These are phyloP conservation scores for Reticulitermes speratus DNA, from an alignment of 1,140 invertebrate genomes.

Conservation along the genomic window DNA sequence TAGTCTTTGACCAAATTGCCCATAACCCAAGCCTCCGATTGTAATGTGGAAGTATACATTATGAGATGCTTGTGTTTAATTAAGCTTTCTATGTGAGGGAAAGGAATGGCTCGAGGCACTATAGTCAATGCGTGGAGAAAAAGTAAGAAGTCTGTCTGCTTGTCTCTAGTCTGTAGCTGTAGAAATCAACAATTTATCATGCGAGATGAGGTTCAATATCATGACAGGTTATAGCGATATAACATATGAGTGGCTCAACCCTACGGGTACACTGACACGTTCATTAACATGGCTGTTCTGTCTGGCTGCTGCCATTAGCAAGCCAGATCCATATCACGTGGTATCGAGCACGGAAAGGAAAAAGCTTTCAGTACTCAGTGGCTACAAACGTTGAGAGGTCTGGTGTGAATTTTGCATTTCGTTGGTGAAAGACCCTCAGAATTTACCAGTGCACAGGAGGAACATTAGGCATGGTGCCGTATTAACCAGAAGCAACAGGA, in stretches of 20 bases:
- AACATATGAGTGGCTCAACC: background rate
- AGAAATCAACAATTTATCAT: conserved; percentile 14
- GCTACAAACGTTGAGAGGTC: too few species aligned
- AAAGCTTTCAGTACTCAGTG: too few species aligned
- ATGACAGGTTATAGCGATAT: background rate
- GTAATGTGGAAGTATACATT: background rate
- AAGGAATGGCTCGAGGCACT: background rate
- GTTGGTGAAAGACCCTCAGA: too few species aligned
- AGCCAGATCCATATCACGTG: background rate
- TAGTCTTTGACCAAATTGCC: background rate
- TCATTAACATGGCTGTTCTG: background rate
- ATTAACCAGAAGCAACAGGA: too few species aligned
- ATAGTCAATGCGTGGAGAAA: background rate
- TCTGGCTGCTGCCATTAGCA: background rate
- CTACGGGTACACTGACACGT: background rate
- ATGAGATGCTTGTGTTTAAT: conserved; percentile 8
- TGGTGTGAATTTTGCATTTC: too few species aligned
- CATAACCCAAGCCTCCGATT: background rate
- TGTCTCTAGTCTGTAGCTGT: background rate
- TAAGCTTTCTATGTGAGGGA: background rate
- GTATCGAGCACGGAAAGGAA: background rate
- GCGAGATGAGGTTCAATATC: background rate
- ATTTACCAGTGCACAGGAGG: too few species aligned
- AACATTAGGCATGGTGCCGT: too few species aligned
- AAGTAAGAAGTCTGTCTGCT: too few species aligned